Conservation (phyloP, 1,140 invertebrate genomes). For the Drosophila parabipectinata region DNA sequence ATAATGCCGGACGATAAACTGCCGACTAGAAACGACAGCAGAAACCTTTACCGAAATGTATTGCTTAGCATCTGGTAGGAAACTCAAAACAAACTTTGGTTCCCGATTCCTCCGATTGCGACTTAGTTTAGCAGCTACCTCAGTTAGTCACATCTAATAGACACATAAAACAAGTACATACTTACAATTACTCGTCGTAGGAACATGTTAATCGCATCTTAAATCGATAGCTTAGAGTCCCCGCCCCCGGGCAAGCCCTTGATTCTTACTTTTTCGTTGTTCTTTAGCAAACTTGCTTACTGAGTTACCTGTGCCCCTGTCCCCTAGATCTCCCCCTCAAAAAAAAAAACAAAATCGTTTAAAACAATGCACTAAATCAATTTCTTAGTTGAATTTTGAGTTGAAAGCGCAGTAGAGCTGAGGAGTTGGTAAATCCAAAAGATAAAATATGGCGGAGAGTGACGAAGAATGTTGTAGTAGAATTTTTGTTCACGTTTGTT, state of each 20-base stretch:
- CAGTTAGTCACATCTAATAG: conserved; percentile 64
- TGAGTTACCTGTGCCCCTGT: conserved; percentile 69
- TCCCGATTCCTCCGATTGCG: conserved; percentile 40
- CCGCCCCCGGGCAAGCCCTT: conserved; percentile 18
- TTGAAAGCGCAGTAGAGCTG: conserved; percentile 51
- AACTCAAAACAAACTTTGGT: conserved; percentile 11
- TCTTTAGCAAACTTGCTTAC: conserved; percentile 74
- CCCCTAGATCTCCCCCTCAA: neutral
- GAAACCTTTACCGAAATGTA: conserved; percentile 53
- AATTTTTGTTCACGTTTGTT: conserved; percentile 82
- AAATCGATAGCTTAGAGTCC: conserved; percentile 52
- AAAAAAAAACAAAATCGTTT: conserved; percentile 6
- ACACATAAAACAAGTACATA: conserved; percentile 22
- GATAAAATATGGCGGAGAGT: conserved; percentile 40
- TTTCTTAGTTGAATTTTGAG: conserved; percentile 80
- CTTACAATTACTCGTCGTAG: conserved; percentile 64
- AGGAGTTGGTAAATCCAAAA: conserved; percentile 34
- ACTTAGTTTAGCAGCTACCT: conserved; percentile 61
- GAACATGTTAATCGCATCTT: conserved; percentile 82
- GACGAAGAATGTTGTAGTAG: conserved; percentile 69
- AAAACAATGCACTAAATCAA: conserved; percentile 67
- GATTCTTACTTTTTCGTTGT: conserved; percentile 20
- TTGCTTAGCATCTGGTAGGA: conserved; percentile 55
- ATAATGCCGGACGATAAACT: conserved; percentile 64
- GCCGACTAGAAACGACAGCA: conserved; percentile 51